These are phyloP conservation scores for Ceyx melanurus DNA, from an alignment of 2,113 vertebrate genomes.

Conservation along the genomic window DNA sequence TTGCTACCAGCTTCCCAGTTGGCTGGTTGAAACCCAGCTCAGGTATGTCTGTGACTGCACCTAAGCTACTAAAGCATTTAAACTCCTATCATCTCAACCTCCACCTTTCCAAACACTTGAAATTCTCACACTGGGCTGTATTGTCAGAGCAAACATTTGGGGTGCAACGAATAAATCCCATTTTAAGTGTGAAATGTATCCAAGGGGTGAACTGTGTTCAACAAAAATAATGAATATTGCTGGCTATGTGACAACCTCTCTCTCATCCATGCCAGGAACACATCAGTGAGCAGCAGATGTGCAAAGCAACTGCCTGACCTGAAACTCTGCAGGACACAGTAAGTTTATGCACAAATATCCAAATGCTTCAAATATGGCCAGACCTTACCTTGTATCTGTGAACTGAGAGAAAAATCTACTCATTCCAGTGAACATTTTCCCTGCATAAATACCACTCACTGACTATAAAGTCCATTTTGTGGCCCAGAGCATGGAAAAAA, in stretches of 20 bases:
- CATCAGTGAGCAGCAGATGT: not conserved
- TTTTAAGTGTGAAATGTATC: not conserved
- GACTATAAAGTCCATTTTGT: not conserved
- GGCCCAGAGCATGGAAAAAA: not conserved
- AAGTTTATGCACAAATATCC: not conserved
- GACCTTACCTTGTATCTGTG: not conserved
- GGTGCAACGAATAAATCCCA: not conserved
- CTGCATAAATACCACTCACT: not conserved
- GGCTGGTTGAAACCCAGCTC: conserved; percentile 1
- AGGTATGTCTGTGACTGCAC: not conserved
- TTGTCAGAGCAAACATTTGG: not conserved
- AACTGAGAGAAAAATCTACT: not conserved
- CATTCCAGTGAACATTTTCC: not conserved
- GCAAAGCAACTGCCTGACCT: not conserved
- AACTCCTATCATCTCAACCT: not conserved
- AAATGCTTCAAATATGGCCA: not conserved
- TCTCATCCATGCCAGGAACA: not conserved
- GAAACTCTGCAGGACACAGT: not conserved
- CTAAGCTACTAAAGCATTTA: not conserved
- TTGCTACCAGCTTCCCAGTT: not conserved
- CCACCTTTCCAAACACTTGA: not conserved
- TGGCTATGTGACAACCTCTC: not conserved
- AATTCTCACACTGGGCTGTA: not conserved
- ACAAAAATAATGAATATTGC: not conserved
- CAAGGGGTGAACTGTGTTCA: not conserved